These are phyloP conservation scores for Phyllostomus hastatus DNA, from an alignment of 2,113 vertebrate genomes.

Conservation along the genomic window DNA sequence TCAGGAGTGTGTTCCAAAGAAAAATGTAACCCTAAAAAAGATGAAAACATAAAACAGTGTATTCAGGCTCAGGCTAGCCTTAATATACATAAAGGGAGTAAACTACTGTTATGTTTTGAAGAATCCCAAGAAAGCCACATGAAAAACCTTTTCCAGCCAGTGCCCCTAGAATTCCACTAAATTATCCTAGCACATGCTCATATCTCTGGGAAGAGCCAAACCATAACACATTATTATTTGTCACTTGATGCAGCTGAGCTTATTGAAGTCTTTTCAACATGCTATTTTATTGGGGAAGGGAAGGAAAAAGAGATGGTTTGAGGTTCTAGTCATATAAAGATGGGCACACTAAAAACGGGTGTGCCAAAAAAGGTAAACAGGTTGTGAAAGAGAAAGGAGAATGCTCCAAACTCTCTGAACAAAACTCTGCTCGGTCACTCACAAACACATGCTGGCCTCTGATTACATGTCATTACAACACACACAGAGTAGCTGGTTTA, in stretches of 20 bases:
- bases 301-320: background rate
- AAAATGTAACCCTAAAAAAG: background rate
- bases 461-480: background rate
- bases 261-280: background rate
- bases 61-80: background rate
- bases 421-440: background rate
- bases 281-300: background rate
- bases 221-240: background rate
- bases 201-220: background rate
- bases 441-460: background rate
- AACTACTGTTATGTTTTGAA: background rate
- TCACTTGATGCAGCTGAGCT: background rate
- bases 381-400: background rate
- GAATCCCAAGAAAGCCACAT: background rate
- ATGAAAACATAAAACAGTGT: background rate
- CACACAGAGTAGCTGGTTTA: background rate
- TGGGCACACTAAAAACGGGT: background rate
- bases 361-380: background rate
- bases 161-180: background rate
- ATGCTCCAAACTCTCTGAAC: background rate
- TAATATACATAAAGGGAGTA: background rate
- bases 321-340: background rate
- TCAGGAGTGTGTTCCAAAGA: background rate
- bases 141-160: background rate
- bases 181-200: background rate